Conservation (phyloP, 2,113 vertebrate species). For the Orientallactaga bullata region DNA sequence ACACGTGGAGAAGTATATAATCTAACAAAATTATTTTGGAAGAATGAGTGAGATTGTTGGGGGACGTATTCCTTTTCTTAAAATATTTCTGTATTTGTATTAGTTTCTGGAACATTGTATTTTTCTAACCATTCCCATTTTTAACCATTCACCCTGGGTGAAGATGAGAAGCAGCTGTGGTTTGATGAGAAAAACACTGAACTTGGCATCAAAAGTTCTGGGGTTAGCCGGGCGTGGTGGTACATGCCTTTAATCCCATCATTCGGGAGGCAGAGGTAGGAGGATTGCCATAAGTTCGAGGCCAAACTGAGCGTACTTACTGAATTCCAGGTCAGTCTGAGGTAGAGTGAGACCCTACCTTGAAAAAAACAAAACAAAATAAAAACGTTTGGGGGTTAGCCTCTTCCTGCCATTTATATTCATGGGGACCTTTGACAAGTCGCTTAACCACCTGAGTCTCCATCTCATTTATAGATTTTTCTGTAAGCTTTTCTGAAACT, state of each 20-base stretch:
- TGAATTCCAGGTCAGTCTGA: too few relatives aligned
- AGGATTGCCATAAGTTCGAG: too few relatives aligned
- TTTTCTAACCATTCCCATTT: constrained; percentile 5
- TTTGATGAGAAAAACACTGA: neutral
- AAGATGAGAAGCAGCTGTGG: neutral
- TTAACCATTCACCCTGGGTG: neutral
- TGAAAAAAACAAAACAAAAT: too few relatives aligned
- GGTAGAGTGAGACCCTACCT: too few relatives aligned
- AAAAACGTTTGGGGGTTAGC: too few relatives aligned
- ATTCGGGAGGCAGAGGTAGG: too few relatives aligned
- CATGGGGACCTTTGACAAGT: neutral
- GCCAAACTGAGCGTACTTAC: too few relatives aligned
- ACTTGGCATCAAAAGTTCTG: neutral
- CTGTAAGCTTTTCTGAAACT: neutral
- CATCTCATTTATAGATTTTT: neutral
- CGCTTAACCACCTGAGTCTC: neutral
- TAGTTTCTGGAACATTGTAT: neutral
- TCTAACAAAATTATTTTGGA: neutral
- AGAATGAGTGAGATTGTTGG: neutral
- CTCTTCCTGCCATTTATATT: neutral
- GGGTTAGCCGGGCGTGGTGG: too few relatives aligned
- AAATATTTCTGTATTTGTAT: neutral
- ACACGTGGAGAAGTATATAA: neutral
- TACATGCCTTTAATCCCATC: too few relatives aligned
- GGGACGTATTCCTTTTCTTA: neutral